phyloP scores from a whole-genome alignment of 2,797 vertebrate species.

The Adrianichthys oophorus region DNA sequence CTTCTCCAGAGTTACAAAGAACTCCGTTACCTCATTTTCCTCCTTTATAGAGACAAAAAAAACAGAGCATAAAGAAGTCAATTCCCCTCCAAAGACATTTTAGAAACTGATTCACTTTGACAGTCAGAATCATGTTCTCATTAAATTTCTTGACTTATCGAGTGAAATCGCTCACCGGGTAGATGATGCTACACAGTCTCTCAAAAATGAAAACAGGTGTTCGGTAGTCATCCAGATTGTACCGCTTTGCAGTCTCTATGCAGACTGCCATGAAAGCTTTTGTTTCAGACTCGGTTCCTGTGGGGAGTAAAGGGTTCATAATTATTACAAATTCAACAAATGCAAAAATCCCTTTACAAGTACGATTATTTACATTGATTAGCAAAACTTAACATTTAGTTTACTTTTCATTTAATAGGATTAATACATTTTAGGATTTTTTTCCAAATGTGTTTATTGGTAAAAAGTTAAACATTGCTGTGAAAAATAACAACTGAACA shows the following conservation, averaged over 20 bases:
- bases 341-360: background rate
- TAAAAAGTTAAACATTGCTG: background rate
- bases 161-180: constrained; percentile 83
- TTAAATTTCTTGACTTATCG: too few relatives aligned
- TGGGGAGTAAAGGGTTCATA: constrained; percentile 19
- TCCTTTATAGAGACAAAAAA: constrained; percentile 77
- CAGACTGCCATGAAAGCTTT: constrained; percentile 99
- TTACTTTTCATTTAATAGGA: background rate
- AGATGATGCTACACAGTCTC: constrained; percentile 98
- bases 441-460: too few relatives aligned
- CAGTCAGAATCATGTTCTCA: background rate
- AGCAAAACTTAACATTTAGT: background rate
- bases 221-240: constrained; percentile 95
- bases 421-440: too few relatives aligned
- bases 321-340: background rate
- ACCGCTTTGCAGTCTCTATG: constrained; percentile 98
- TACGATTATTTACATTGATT: background rate
- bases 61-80: background rate
- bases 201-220: constrained; percentile 99
- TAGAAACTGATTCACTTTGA: too few relatives aligned
- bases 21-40: constrained; percentile 98
- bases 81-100: background rate
- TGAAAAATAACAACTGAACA: background rate
- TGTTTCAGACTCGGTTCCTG: constrained; percentile 97
- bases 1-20: constrained; percentile 98